A percentile compares a stretch with the other conserved stretches of the same genome.
Conservation (phyloP, 2,888 invertebrate species). For the Xestia sexstrigata region DNA sequence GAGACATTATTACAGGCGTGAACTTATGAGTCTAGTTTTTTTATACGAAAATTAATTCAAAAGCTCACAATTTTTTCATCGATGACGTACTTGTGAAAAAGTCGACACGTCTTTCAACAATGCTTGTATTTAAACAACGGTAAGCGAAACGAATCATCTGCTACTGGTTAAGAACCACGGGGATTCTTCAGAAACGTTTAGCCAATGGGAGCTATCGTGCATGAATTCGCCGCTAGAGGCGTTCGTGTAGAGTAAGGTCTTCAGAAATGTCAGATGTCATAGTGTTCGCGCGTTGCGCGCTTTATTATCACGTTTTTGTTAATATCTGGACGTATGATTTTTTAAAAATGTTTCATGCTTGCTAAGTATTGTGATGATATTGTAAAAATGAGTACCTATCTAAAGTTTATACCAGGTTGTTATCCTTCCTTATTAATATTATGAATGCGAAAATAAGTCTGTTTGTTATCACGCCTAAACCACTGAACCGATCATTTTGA, state of each 20-base stretch:
- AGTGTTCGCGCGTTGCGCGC: too few relatives aligned
- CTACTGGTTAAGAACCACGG: slow-evolving; percentile 54
- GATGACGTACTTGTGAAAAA: slow-evolving; percentile 7
- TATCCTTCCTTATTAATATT: too few relatives aligned
- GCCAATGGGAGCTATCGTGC: neutral
- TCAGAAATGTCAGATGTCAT: neutral
- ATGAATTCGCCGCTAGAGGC: neutral
- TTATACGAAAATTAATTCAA: neutral
- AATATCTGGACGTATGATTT: too few relatives aligned
- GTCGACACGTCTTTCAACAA: slow-evolving; percentile 2
- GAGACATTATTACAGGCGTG: neutral
- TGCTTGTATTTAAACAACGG: slow-evolving; percentile 22
- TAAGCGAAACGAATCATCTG: slow-evolving; percentile 53
- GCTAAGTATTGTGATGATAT: too few relatives aligned
- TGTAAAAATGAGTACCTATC: too few relatives aligned
- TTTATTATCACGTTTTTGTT: neutral
- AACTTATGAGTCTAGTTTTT: neutral
- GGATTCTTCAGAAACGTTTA: slow-evolving; percentile 8
- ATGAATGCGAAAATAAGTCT: too few relatives aligned
- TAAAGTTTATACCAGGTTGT: too few relatives aligned
- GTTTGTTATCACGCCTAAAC: too few relatives aligned
- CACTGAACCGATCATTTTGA: too few relatives aligned
- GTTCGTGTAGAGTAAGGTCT: neutral
- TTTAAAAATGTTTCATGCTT: too few relatives aligned
- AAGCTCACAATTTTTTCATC: neutral